Percentiles rank a stretch among this genome's conserved stretches.
Conservation (phyloP, 2,888 invertebrate species). For the Podabrus alpinus region DNA sequence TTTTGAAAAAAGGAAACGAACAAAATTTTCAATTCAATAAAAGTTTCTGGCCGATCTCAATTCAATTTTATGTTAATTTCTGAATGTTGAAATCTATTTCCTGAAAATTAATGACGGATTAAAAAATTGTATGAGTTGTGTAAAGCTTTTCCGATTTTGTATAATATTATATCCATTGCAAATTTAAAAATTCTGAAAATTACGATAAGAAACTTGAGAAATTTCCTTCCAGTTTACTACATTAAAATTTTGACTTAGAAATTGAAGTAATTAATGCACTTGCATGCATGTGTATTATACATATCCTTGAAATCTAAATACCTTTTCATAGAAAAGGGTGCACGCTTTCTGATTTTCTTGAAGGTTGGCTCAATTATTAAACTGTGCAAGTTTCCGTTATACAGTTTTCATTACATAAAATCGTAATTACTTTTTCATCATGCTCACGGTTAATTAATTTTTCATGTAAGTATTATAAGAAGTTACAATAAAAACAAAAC, state of each 20-base stretch:
- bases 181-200: too few relatives aligned
- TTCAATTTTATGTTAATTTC: too few relatives aligned
- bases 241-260: background rate
- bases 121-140: too few relatives aligned
- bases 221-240: too few relatives aligned
- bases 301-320: background rate
- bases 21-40: too few relatives aligned
- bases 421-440: background rate
- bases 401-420: background rate
- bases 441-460: background rate
- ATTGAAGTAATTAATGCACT: background rate
- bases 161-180: too few relatives aligned
- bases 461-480: background rate
- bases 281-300: background rate
- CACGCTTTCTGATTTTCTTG: conserved; percentile 1
- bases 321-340: background rate
- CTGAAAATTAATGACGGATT: too few relatives aligned
- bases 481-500: background rate
- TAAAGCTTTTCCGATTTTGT: too few relatives aligned
- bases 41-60: too few relatives aligned
- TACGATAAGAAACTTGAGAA: too few relatives aligned
- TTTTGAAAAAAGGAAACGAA: too few relatives aligned
- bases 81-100: too few relatives aligned
- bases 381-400: background rate
- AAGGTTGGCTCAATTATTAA: background rate